Evolutionary conservation across 2,888 invertebrate species (phyloP), one percentile per base, ranked within the genome.

Genomic region (Xanthostigma xanthostigma): DNA sequence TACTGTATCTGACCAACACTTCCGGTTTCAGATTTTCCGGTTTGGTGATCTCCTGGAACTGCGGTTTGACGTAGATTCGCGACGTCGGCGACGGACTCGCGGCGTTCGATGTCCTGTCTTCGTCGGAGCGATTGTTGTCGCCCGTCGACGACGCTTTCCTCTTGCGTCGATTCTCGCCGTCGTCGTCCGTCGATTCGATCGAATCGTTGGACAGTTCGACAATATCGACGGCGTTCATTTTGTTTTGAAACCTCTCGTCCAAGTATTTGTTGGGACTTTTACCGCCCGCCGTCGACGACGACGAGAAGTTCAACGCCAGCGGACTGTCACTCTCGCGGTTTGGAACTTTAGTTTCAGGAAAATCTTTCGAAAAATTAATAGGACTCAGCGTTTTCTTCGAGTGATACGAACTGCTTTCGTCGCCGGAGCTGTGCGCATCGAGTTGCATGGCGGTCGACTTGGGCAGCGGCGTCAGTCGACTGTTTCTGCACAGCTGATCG

Each of bases 401-500:
- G 44, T 46, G 11, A 34, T 41, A 46, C 36, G 46, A 46, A 41
- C 46, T 40, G 51, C 68, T 69, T 56, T 74, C 73, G 56, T 74
- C 74, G 53, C 70, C 73, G 50, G 70, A 69, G 57, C 69, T 71
- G 50, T 64, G 63, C 34, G 62, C 57, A 44, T 62, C 55, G 13
- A 43, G 14, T 11, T 46, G 36, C 40, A 49, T 48, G 52, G 58
- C 62, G 12, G 59, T 59, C 33, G 63, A 60, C 53, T 71, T 67
- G 13, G 72, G 68, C 49, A 74, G 58, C 10, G 74, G 74, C 50
- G 74, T 71, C 39, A 74, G 63, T 56, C 72, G 65, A 53, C 74
- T 78, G 60, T 77, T 79, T 55, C 79, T 70, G 56, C 79, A 79
- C 48, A 81, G 66, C 60, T 81, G 81, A 56, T 81, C 81, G 55